Conservation (phyloP, 2,888 invertebrate species). For the Plagodis pulveraria region DNA sequence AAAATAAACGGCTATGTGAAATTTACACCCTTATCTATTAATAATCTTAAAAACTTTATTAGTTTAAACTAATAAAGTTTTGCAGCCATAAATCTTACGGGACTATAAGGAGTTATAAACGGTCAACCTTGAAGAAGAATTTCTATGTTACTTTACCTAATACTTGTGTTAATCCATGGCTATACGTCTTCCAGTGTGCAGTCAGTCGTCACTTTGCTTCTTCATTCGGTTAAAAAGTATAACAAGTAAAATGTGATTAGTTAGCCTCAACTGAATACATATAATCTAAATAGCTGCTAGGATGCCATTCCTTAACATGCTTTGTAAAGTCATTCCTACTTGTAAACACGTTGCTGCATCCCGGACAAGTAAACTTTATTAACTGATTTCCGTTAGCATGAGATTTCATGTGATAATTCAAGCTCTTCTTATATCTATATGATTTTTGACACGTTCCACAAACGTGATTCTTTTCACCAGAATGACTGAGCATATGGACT, state of each 20-base stretch:
- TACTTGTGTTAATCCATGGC: too few species aligned
- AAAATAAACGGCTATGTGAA: too few species aligned
- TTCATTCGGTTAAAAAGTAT: too few species aligned
- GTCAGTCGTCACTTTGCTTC: neutral
- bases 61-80: too few species aligned
- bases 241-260: too few species aligned
- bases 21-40: too few species aligned
- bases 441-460: constrained; percentile 78
- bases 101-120: too few species aligned
- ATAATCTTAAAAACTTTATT: too few species aligned
- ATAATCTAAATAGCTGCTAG: constrained; percentile 45
- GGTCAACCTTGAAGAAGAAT: too few species aligned
- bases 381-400: constrained; percentile 48
- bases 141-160: too few species aligned
- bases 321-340: constrained; percentile 57
- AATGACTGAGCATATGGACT: constrained; percentile 64
- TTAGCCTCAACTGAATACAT: too few species aligned
- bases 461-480: constrained; percentile 58
- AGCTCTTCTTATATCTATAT: constrained; percentile 75
- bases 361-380: constrained; percentile 53
- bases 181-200: neutral
- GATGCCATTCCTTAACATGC: constrained; percentile 66
- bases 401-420: constrained; percentile 69
- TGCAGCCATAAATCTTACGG: too few species aligned
- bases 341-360: constrained; percentile 54